Evolutionary conservation across 2,113 vertebrate species (phyloP), one percentile per base, ranked within the genome.

Genomic region (Onychostruthus taczanowskii): DNA sequence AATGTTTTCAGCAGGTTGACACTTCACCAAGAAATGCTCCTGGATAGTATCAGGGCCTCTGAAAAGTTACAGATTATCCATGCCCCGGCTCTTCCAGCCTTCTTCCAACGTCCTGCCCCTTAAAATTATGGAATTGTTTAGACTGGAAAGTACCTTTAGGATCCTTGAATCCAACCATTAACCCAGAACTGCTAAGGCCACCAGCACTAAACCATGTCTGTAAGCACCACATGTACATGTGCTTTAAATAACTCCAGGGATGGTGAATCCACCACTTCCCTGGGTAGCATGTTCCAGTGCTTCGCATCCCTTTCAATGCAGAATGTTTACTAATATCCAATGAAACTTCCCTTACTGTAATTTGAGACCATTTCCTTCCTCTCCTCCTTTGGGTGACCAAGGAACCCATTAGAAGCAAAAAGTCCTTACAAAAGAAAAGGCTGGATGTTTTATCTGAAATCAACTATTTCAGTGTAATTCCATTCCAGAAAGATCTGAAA

Each of bases 401-500:
- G 24, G 47, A 96, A 70, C 30, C 59, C 39, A 70, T 88, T 74
- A 89, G 55, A 78, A 84, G 43, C 16, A 59, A 81, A 83, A 95
- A 74, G 16, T 39, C 75, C 33, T 59, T 37, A 35, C 67, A 80
- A 80, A 90, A 93, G 39, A 80, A 83, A 93, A 87, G 39, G 9
- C 91, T 86, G 63, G 27, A 52, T 0, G 75, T 88, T 94, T 94
- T 80, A 87, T 94, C 92, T 95, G 68, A 56, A 84, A 92, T 84
- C 83, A 95, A 47, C 35, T 68, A 72, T 90, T 93, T 74, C 68
- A 47, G 64, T 59, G 76, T 61, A 94, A 87, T 81, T 92, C 61
- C 64, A 87, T 90, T 94, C 28, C 2, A 0, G 53, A 78, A 92
- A 92, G 80, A 75, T 81, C 68, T 96, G 93, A 97, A 96, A 94